Evolutionary conservation across 2,888 invertebrate genomes (phyloP).

Genomic region (Polyommatus icarus): DNA sequence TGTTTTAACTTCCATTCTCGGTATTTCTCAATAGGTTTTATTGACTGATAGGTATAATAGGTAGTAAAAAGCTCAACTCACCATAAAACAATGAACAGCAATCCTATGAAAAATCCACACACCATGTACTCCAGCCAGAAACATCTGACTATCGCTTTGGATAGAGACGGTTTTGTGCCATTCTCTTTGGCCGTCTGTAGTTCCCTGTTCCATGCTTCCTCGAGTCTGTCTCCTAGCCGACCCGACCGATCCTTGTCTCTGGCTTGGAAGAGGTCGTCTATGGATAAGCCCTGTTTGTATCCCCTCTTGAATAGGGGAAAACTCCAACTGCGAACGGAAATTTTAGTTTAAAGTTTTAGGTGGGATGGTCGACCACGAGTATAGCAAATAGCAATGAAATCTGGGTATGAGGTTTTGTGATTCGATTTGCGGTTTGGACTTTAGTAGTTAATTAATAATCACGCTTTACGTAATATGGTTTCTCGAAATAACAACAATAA

Average conservation of each 20-base stretch:
- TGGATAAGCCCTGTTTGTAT: conserved; percentile 81
- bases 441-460: too few species aligned
- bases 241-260: conserved; percentile 82
- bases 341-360: not conserved
- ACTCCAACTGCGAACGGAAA: conserved; percentile 81
- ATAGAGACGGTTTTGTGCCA: conserved; percentile 80
- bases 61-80: conserved; percentile 49
- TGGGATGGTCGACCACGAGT: not conserved
- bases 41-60: too few species aligned
- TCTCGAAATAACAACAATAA: too few species aligned
- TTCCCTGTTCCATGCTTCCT: conserved; percentile 84
- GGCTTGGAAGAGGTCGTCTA: conserved; percentile 84
- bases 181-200: conserved; percentile 66
- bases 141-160: conserved; percentile 80
- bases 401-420: too few species aligned
- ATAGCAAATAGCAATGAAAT: not conserved
- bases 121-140: conserved; percentile 82
- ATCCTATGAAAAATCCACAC: conserved; percentile 79
- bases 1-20: too few species aligned
- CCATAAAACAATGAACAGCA: conserved; percentile 82
- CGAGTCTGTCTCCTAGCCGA: conserved; percentile 83
- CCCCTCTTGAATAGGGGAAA: conserved; percentile 83
- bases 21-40: too few species aligned
- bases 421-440: too few species aligned
- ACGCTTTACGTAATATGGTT: too few species aligned